Conservation (phyloP, 2,113 vertebrate genomes). For the Ovis canadensis region DNA sequence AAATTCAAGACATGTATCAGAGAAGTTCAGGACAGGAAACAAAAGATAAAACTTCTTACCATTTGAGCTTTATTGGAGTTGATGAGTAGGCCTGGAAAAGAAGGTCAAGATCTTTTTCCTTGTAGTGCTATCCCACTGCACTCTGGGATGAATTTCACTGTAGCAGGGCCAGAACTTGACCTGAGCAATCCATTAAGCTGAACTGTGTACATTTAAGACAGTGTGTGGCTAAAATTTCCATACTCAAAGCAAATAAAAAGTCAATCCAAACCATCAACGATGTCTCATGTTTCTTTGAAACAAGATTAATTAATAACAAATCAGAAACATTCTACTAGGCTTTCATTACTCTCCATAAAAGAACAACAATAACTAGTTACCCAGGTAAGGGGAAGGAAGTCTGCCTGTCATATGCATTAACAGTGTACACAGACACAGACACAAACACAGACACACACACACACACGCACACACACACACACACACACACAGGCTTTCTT, state of each 20-base stretch:
- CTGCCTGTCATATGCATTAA: neutral
- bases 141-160: constrained; percentile 2
- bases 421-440: rapidly evolving
- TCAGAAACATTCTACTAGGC: constrained; percentile 29
- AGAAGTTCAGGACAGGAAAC: constrained; percentile 75
- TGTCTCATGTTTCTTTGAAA: constrained; percentile 60
- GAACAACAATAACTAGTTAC: neutral
- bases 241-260: constrained; percentile 54
- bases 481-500: neutral
- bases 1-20: constrained; percentile 77
- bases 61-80: constrained; percentile 30
- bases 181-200: constrained; percentile 54
- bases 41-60: constrained; percentile 64
- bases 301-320: constrained; percentile 63
- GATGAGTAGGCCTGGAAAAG: constrained; percentile 17
- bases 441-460: neutral
- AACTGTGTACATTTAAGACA: constrained; percentile 51
- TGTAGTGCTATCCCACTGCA: neutral
- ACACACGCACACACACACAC: neutral
- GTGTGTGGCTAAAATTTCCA: constrained; percentile 49
- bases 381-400: neutral
- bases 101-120: constrained; percentile 39
- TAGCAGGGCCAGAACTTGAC: constrained; percentile 19
- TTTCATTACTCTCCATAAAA: constrained; percentile 52
- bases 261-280: constrained; percentile 22